These are phyloP conservation scores for Aricia agestis DNA, from an alignment of 1,140 invertebrate genomes.

Conservation along the genomic window DNA sequence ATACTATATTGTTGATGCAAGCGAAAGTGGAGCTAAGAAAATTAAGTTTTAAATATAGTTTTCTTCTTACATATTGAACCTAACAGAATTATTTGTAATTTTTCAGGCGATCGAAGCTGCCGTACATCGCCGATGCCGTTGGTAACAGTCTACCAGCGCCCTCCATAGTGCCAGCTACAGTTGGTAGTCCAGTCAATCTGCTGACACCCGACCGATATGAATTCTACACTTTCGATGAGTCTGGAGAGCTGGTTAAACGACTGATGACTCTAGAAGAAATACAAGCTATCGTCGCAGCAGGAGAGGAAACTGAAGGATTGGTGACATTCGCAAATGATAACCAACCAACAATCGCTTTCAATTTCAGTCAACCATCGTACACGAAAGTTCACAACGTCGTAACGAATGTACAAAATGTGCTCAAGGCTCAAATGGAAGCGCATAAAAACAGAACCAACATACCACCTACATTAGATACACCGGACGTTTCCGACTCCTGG, in stretches of 20 bases:
- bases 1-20: too few species aligned
- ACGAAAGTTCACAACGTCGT: conserved; percentile 87
- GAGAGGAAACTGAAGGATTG: conserved; percentile 79
- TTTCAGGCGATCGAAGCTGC: conserved; percentile 66
- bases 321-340: conserved; percentile 73
- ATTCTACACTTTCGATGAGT: conserved; percentile 89
- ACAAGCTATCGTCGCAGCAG: conserved; percentile 87
- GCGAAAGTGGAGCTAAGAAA: too few species aligned
- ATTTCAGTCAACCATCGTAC: conserved; percentile 73
- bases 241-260: conserved; percentile 86
- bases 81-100: background rate
- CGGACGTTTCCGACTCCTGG: conserved; percentile 85
- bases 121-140: conserved; percentile 78
- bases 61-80: too few species aligned
- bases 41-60: too few species aligned
- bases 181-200: conserved; percentile 85
- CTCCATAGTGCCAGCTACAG: conserved; percentile 69
- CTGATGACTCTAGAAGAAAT: conserved; percentile 90
- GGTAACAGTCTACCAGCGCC: conserved; percentile 79
- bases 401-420: conserved; percentile 86
- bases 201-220: conserved; percentile 88
- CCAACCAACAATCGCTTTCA: conserved; percentile 68
- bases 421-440: conserved; percentile 85
- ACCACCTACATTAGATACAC: conserved; percentile 79
- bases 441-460: conserved; percentile 79